Base-by-base conservation (phyloP, 2,797 vertebrate genomes). In the Acropternis orthonyx region DNA sequence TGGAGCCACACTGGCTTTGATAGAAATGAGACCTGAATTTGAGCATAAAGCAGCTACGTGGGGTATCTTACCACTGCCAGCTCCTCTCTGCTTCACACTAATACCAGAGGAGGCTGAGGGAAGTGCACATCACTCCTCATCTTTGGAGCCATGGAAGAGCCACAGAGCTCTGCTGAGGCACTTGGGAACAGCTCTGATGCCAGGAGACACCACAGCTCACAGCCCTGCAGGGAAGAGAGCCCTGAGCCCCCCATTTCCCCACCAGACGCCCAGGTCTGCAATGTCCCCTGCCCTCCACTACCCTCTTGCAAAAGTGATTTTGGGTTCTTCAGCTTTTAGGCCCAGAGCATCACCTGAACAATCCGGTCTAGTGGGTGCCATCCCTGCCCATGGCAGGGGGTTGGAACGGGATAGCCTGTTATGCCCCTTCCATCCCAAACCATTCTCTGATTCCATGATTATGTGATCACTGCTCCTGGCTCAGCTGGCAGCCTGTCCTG, bases 391-490 rank as follows among this genome's bases (percentile, higher is more conserved):
- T 5, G 17, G 79, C 49, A 63, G 65, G 44, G 37, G 44, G 24
- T 14, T 11, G 44, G 34, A 51, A 65, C 0, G 1, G 43, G 37
- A 2, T 30, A 20, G 17, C 44, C 51, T 58, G 8, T 6, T 2
- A 39, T 16, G 20, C 22, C 24, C 28, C 17, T 9, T 2, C 72
- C 16, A 17, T 18, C 63, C 23, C 49, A 37, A 10, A 7, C 32
- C 5, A 1, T 21, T 18, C 65, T n/a, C 1, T 2, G 34, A 26
- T 6, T n/a, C 46, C 14, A 8, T 4, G 37, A 2, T 5, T 4
- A 67, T n/a, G 16, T 24, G 65, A 10, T 11, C 28, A 6, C 61
- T 56, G 7, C 39, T 48, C 56, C 34, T 14, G 80, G 61, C 67
- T 72, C 12, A 17, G 63, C 43, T 24, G 81, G 36, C 46, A 24